Conservation (phyloP, 2,888 invertebrate genomes). For the Spicauda simplicius region DNA sequence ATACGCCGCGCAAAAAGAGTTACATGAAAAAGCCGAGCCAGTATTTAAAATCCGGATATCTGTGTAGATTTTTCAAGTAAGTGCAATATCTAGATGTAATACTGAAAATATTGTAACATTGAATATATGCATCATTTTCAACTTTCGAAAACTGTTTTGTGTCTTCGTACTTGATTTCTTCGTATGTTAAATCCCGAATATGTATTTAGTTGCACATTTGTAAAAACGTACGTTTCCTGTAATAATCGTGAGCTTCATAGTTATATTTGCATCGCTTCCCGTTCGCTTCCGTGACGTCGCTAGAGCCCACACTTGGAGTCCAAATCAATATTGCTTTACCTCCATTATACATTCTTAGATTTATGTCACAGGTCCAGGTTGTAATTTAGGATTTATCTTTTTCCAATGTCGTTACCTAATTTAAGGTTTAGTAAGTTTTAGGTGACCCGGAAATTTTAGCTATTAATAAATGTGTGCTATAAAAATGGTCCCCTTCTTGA, state of each 20-base stretch:
- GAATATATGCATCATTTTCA: conserved; percentile 42
- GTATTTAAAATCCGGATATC: conserved; percentile 81
- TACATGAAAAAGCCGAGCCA: conserved; percentile 79
- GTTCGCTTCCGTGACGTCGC: conserved; percentile 72
- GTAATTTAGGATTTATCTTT: conserved; percentile 73
- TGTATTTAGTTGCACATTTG: conserved; percentile 51
- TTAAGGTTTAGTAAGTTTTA: conserved; percentile 74
- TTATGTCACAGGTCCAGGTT: conserved; percentile 81
- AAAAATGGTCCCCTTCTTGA: conserved; percentile 62
- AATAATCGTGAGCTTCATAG: conserved; percentile 55
- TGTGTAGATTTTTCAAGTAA: conserved; percentile 73
- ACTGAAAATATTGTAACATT: conserved; percentile 54
- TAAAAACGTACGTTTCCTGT: conserved; percentile 51
- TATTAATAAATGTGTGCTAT: conserved; percentile 78
- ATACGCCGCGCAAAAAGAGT: conserved; percentile 50
- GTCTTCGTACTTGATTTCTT: conserved; percentile 34
- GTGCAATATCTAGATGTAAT: conserved; percentile 79
- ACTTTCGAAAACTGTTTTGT: conserved; percentile 35
- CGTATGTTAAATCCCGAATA: conserved; percentile 33
- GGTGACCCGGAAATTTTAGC: conserved; percentile 70
- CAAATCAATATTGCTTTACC: conserved; percentile 67
- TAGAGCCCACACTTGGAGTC: conserved; percentile 50
- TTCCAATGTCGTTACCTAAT: conserved; percentile 76
- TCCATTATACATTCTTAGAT: conserved; percentile 60
- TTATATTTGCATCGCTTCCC: conserved; percentile 70